Conservation (phyloP, 2,888 invertebrate genomes). For the Xestia ashworthii region DNA sequence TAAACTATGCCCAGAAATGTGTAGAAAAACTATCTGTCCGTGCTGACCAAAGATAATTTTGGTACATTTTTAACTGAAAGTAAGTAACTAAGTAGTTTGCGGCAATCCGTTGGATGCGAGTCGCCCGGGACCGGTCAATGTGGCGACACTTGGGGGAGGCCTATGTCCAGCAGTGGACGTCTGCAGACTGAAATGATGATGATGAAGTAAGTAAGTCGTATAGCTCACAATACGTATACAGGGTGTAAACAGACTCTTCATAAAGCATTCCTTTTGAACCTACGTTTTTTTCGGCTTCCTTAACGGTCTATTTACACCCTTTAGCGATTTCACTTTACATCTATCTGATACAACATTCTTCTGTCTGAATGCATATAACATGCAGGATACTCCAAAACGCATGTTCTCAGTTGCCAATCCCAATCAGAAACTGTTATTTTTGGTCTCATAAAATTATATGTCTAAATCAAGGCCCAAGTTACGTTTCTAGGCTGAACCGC, state of each 20-base stretch:
- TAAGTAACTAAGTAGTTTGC: background rate
- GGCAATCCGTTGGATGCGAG: too few relatives aligned
- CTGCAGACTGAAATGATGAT: too few relatives aligned
- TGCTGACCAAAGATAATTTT: background rate
- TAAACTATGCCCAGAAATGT: background rate
- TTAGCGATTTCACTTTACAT: background rate
- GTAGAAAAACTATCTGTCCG: background rate
- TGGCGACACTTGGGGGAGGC: too few relatives aligned
- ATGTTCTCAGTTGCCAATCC: background rate
- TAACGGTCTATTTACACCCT: too few relatives aligned
- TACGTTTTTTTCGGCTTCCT: too few relatives aligned
- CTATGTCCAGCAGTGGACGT: too few relatives aligned
- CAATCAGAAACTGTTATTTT: slow-evolving; percentile 27
- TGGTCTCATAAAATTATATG: slow-evolving; percentile 57
- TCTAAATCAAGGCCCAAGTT: slow-evolving; percentile 62
- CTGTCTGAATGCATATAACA: background rate
- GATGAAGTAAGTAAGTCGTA: background rate
- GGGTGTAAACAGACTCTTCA: too few relatives aligned
- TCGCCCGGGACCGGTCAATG: too few relatives aligned
- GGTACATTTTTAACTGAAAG: too few relatives aligned
- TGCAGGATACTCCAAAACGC: background rate
- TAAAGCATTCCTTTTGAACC: too few relatives aligned
- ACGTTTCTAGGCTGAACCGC: slow-evolving; percentile 63
- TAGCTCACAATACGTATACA: background rate
- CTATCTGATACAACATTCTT: background rate